These are phyloP conservation scores for Drosophila colorata DNA, from an alignment of 2,888 invertebrate genomes.

Conservation along the genomic window DNA sequence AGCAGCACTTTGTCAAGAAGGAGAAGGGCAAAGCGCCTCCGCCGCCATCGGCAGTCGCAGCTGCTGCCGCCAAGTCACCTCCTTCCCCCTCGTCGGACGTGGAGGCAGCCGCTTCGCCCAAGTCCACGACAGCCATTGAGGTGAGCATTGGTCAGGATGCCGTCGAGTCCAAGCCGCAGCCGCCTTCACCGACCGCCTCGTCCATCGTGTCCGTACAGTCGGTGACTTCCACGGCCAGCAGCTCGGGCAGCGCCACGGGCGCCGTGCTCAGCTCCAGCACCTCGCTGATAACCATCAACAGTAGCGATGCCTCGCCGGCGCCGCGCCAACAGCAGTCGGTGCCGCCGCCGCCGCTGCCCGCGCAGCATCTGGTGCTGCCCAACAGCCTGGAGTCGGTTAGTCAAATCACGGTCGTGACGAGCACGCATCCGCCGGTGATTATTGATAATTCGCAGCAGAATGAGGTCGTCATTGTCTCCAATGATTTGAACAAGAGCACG, in stretches of 20 bases:
- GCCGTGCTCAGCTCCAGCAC: slow-evolving; percentile 82
- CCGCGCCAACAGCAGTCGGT: slow-evolving; percentile 68
- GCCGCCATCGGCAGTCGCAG: slow-evolving; percentile 75
- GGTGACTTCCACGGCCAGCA: slow-evolving; percentile 63
- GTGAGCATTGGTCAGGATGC: slow-evolving; percentile 69
- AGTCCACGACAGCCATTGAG: slow-evolving; percentile 64
- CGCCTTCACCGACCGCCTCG: slow-evolving; percentile 81
- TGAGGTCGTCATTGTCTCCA: slow-evolving; percentile 93
- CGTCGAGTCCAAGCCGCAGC: slow-evolving; percentile 64
- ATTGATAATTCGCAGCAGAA: slow-evolving; percentile 87
- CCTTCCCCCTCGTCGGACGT: slow-evolving; percentile 1
- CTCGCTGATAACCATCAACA: slow-evolving; percentile 84
- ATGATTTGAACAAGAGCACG: slow-evolving; percentile 89
- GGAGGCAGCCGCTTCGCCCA: slow-evolving; percentile 26
- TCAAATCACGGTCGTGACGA: slow-evolving; percentile 93
- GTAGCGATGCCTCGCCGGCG: slow-evolving; percentile 78
- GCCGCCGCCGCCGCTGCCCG: slow-evolving; percentile 50
- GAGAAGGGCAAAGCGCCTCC: slow-evolving; percentile 94
- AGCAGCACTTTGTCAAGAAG: slow-evolving; percentile 88
- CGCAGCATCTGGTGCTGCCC: slow-evolving; percentile 86
- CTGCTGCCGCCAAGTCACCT: slow-evolving; percentile 83
- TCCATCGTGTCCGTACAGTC: slow-evolving; percentile 79
- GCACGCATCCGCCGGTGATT: slow-evolving; percentile 91
- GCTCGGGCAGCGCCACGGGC: slow-evolving; percentile 56
- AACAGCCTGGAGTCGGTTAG: slow-evolving; percentile 91